Percentiles rank a stretch among this genome's conserved stretches.
Conservation (phyloP, 2,113 vertebrate genomes). For the Charina bottae region DNA sequence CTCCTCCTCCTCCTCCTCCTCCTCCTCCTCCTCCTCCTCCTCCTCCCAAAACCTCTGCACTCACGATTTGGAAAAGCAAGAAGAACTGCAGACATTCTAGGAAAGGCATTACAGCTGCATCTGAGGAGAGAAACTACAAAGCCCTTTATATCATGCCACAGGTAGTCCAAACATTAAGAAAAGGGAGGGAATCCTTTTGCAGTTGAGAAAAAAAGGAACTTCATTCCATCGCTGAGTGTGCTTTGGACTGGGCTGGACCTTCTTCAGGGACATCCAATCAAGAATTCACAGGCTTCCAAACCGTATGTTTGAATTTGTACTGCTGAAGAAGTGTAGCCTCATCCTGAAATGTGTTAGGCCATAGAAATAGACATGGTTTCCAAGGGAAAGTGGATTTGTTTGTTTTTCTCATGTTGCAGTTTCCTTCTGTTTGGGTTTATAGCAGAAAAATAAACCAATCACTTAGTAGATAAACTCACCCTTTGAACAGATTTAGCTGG, state of each 20-base stretch:
- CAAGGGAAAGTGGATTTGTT: not conserved
- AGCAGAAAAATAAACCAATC: not conserved
- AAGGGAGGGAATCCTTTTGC: not conserved
- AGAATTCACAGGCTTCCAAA: not conserved
- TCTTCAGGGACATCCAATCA: not conserved
- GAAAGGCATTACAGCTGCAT: no score
- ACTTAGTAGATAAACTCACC: not conserved
- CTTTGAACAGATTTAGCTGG: not conserved
- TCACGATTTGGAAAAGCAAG: no score
- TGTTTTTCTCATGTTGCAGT: not conserved
- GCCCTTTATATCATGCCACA: not conserved
- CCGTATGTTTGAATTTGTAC: not conserved
- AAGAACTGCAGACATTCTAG: no score
- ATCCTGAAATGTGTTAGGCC: not conserved
- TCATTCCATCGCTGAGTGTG: not conserved
- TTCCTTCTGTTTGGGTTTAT: not conserved
- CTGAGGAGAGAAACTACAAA: not conserved
- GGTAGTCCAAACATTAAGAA: not conserved
- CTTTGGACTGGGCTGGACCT: not conserved
- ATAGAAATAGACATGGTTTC: not conserved
- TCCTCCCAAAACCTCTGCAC: no score
- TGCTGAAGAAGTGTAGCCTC: not conserved
- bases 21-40: no score
- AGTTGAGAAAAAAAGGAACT: not conserved
- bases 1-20: no score